Conservation (phyloP, 2,113 vertebrate genomes). For the Octodon degus region DNA sequence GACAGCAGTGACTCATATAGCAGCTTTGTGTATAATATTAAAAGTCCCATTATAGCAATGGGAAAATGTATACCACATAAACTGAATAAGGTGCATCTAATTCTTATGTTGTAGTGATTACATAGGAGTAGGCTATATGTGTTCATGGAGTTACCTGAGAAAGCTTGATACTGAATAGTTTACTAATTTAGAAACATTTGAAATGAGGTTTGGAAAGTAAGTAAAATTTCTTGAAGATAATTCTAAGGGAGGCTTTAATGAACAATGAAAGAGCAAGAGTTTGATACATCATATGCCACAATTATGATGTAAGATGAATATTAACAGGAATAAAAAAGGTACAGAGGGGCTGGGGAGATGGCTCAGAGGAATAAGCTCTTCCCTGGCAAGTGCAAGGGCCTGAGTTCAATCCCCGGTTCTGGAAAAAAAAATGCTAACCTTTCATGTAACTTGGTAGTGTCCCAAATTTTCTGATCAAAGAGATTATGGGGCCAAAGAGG, state of each 20-base stretch:
- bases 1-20: rapidly evolving
- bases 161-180: background rate
- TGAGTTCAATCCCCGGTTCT: no score
- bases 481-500: no score
- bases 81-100: background rate
- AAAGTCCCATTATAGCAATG: no score
- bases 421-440: no score
- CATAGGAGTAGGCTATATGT: background rate
- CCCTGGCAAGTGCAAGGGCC: no score
- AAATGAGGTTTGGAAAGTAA: background rate
- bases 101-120: background rate
- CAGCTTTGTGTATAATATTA: background rate
- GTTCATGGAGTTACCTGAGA: background rate
- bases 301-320: background rate
- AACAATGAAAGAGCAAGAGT: background rate
- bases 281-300: background rate
- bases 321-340: background rate
- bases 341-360: no score
- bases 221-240: background rate
- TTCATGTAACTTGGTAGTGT: no score
- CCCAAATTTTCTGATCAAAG: no score
- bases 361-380: no score
- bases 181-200: background rate
- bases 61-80: background rate
- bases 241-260: background rate